These are phyloP conservation scores for Oryzias javanicus DNA, from an alignment of 2,113 vertebrate species.

Conservation along the genomic window DNA sequence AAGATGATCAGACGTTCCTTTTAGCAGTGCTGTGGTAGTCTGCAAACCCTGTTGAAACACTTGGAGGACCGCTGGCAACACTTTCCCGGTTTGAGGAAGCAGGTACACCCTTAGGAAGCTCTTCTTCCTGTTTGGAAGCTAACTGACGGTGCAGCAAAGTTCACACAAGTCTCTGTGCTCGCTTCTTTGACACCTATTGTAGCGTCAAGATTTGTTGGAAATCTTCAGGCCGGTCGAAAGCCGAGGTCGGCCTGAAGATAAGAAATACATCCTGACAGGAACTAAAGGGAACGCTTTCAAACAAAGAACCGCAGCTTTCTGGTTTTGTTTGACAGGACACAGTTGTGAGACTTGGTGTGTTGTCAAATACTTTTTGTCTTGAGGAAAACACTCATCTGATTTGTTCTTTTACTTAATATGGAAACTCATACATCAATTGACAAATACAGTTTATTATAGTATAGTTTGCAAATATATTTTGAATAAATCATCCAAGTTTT, in stretches of 20 bases:
- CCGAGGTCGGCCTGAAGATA: constrained; percentile 2
- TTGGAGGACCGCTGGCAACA: not conserved
- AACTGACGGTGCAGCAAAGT: not conserved
- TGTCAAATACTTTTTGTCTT: not conserved
- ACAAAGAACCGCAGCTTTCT: not conserved
- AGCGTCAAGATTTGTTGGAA: constrained; percentile 10
- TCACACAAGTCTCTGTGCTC: constrained; percentile 7
- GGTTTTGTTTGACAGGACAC: constrained; percentile 2
- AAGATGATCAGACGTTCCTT: too few relatives aligned
- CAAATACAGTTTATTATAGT: too few relatives aligned
- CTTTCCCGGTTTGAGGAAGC: constrained; percentile 34
- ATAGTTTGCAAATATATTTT: too few relatives aligned
- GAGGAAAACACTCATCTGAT: too few relatives aligned
- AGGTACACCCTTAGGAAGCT: constrained; percentile 5
- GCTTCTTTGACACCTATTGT: not conserved
- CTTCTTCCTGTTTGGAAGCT: constrained; percentile 24
- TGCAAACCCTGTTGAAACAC: constrained; percentile 7
- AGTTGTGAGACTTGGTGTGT: not conserved
- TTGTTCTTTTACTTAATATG: too few relatives aligned
- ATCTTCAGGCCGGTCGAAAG: constrained; percentile 5
- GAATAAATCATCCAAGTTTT: too few relatives aligned
- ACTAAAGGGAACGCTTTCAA: not conserved
- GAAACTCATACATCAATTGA: too few relatives aligned
- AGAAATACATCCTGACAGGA: not conserved
- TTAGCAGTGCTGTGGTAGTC: too few relatives aligned